Evolutionary conservation across 2,888 invertebrate genomes (phyloP).

Genomic region (Apotomis betuletana): DNA sequence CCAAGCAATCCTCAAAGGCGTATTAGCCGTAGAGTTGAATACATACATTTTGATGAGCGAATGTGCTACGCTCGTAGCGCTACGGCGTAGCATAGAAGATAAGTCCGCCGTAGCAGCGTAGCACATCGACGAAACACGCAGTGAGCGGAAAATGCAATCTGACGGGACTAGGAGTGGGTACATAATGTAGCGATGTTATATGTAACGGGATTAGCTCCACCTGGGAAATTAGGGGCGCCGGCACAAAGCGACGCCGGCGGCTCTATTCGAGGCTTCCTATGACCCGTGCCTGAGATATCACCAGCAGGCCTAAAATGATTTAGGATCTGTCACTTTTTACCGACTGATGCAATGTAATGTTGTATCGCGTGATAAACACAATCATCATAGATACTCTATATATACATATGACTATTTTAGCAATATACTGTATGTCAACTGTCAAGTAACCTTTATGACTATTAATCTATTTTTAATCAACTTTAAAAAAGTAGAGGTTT

Average conservation of each 20-base stretch:
- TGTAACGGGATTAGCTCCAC: conserved; percentile 37
- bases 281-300: too few species aligned
- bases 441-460: too few species aligned
- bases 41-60: neutral
- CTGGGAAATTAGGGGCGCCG: conserved; percentile 35
- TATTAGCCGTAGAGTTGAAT: neutral
- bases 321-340: too few species aligned
- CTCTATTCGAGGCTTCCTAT: too few species aligned
- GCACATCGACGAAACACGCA: conserved; percentile 43
- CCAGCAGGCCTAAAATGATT: too few species aligned
- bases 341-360: too few species aligned
- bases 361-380: too few species aligned
- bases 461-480: too few species aligned
- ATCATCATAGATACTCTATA: too few species aligned
- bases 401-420: too few species aligned
- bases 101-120: conserved; percentile 24
- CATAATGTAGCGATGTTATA: conserved; percentile 37
- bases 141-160: conserved; percentile 56
- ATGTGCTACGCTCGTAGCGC: conserved; percentile 33
- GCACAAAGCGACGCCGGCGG: conserved; percentile 20
- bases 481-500: too few species aligned
- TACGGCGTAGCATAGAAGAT: conserved; percentile 45
- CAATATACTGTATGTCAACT: too few species aligned
- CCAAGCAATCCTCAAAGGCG: neutral
- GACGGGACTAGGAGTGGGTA: conserved; percentile 41